These are phyloP conservation scores for Leptinotarsa haldemani DNA, from an alignment of 2,888 invertebrate species.

Conservation along the genomic window DNA sequence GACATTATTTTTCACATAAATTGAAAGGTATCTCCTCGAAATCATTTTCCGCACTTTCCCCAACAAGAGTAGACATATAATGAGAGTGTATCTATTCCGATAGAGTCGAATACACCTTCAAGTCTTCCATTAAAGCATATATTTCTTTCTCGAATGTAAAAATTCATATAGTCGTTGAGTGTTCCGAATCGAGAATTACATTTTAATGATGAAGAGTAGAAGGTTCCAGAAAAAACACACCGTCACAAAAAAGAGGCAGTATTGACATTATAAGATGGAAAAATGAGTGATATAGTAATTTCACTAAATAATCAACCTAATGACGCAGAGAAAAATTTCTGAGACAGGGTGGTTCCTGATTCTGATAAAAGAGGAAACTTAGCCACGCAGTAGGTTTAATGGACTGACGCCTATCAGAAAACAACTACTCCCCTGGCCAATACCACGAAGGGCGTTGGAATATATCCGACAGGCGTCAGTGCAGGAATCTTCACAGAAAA, in stretches of 20 bases:
- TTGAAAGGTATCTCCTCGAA: background rate
- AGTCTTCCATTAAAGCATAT: background rate
- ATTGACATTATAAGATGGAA: background rate
- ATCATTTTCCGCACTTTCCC: background rate
- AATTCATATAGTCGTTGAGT: background rate
- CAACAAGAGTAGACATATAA: background rate
- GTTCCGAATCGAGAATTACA: background rate
- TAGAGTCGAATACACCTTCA: background rate
- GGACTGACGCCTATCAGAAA: too few species aligned
- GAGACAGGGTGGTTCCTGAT: too few species aligned
- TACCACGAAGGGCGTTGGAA: too few species aligned
- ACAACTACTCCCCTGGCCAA: too few species aligned
- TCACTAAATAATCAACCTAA: too few species aligned
- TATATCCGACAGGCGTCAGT: too few species aligned
- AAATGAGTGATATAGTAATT: background rate
- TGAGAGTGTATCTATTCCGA: background rate
- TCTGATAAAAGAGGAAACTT: too few species aligned
- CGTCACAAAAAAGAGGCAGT: background rate
- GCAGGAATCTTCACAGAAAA: too few species aligned
- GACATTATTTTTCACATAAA: background rate
- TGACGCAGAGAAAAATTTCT: too few species aligned
- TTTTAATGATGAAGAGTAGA: background rate
- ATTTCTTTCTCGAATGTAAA: background rate
- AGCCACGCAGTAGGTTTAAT: too few species aligned
- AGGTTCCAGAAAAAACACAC: background rate